phyloP scores from a whole-genome alignment of 2,888 invertebrate species.

The Stictocephala bisonia region DNA sequence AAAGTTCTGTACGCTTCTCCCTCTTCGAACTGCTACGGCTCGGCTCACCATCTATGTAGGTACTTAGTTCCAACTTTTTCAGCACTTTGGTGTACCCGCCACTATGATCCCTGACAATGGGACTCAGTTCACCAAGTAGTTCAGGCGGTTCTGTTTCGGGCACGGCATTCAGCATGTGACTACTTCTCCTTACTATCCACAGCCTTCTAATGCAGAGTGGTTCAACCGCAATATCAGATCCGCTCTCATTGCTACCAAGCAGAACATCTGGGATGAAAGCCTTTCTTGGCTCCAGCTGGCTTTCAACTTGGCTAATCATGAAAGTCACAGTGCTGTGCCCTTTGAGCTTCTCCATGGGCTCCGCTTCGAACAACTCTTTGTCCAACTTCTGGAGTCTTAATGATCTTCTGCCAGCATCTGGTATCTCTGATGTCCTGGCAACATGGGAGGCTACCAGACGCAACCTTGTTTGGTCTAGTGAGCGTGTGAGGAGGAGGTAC shows the following conservation, averaged over 20 bases:
- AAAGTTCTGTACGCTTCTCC: conserved; percentile 23
- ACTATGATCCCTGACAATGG: conserved; percentile 23
- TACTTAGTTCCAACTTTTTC: neutral
- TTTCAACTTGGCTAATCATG: conserved; percentile 13
- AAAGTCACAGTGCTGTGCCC: neutral
- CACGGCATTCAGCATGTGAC: conserved; percentile 3
- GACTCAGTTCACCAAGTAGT: conserved; percentile 7
- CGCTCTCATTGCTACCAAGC: neutral
- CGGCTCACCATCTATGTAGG: neutral
- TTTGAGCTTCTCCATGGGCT: conserved; percentile 6
- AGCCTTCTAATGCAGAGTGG: conserved; percentile 19
- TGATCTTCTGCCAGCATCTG: too few species aligned
- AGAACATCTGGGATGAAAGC: conserved; percentile 1
- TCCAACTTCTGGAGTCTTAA: too few species aligned
- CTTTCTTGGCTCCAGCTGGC: neutral
- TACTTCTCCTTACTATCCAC: conserved; percentile 1
- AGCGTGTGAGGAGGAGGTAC: too few species aligned
- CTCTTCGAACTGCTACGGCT: conserved; percentile 10
- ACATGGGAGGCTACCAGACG: too few species aligned
- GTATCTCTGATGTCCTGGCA: too few species aligned
- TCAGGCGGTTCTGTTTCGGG: conserved; percentile 11
- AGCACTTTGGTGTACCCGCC: conserved; percentile 28
- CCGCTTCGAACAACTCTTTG: too few species aligned
- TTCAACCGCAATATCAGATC: conserved; percentile 18
- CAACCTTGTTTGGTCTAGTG: too few species aligned